Conservation (phyloP, 2,888 invertebrate genomes). For the Hypselothyrea guttata region DNA sequence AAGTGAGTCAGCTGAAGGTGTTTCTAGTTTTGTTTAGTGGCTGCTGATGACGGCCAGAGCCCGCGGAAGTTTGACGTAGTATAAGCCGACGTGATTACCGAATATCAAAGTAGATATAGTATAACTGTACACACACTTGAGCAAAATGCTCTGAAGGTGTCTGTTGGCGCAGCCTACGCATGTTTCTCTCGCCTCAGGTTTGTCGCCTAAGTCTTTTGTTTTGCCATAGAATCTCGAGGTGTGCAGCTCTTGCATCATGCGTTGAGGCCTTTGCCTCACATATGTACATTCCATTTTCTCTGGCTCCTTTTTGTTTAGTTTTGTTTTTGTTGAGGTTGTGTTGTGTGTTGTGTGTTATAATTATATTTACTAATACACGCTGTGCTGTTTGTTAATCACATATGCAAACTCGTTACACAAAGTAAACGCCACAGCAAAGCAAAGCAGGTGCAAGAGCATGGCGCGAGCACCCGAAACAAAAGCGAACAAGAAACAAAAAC, state of each 20-base stretch:
- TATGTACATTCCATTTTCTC: constrained; percentile 41
- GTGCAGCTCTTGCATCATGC: constrained; percentile 34
- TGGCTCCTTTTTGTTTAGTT: background rate
- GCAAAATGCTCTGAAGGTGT: background rate
- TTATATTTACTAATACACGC: constrained; percentile 70
- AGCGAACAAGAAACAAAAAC: constrained; percentile 34
- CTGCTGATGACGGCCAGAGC: constrained; percentile 28
- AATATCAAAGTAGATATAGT: constrained; percentile 3
- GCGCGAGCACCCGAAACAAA: constrained; percentile 55
- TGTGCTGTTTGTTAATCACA: constrained; percentile 67
- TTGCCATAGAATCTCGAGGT: constrained; percentile 21
- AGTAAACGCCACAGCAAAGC: constrained; percentile 46
- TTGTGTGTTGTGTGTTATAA: constrained; percentile 48
- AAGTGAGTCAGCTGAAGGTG: constrained; percentile 41
- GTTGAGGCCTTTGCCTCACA: constrained; percentile 29
- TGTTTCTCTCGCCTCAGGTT: constrained; percentile 30
- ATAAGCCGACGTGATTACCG: constrained; percentile 33
- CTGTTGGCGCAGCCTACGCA: constrained; percentile 28
- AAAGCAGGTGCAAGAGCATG: constrained; percentile 32
- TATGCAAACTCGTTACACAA: constrained; percentile 75
- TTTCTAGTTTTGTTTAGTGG: constrained; percentile 11
- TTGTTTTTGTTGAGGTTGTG: constrained; percentile 7
- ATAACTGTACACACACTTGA: background rate
- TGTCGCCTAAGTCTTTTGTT: constrained; percentile 53
- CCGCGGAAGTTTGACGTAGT: constrained; percentile 33